Evolutionary conservation across 92 coral and sea anemone genomes (phyloP), one percentile per base, ranked within the genome.

Genomic region (Porites evermanni): DNA sequence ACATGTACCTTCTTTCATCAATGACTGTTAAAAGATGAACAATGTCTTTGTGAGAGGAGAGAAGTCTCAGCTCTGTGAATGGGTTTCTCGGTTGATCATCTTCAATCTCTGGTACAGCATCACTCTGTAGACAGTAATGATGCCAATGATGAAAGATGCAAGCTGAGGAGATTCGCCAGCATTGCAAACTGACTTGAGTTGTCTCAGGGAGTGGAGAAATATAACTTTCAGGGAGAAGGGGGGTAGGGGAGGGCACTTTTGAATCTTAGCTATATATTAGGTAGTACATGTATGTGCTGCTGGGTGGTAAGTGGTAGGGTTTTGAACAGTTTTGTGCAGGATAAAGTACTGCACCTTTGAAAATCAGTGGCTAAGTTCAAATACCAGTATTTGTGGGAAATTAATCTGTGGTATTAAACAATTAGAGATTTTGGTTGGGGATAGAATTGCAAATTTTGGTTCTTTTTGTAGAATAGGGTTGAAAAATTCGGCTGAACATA

Each of bases 41-140:
- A 67, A 97, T 97, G 67, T 97, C 96, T 69, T 89, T 87, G 84
- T 97, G 99, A 16, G 91, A 85, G 3, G 92, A 84, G 17, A 97
- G 80, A 44, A 97, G 88, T 58, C 88, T 86, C 71, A 97, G 88
- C 83, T 97, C 99, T 21, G 95, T 97, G 58, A 83, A 97, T 70
- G 98, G 99, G 77, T 97, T 97, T 71, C 92, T 83, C 8, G 97
- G 93, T 63, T 97, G 99, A 56, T 54, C 60, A 54, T 54, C 60
- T 54, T 54, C 60, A 54, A 54, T 54, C 60, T 54, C 60, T 54
- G 60, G 92, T 47, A 93, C 91, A 74, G 16, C 75, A 24, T 81
- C 79, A 38, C 21, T 80, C 85, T 91, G 64, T n/a, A 74, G 12
- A 32, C 26, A 75, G 18, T 21, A 24, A 72, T 17, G 13, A n/a